Base-by-base conservation (phyloP, 1,140 invertebrate genomes). In the Scaptomyza hsui region DNA sequence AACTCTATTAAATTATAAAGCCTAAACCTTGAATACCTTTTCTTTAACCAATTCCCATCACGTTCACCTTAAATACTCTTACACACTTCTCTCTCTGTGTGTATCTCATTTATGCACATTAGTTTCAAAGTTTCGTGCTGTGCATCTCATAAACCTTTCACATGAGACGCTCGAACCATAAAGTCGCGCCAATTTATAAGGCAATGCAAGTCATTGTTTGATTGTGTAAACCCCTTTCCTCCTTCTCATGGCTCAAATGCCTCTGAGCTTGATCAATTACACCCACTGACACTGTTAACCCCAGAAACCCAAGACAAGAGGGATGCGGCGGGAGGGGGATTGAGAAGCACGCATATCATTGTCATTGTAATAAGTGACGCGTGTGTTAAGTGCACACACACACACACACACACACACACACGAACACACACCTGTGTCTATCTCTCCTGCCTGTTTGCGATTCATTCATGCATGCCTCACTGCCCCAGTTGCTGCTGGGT, bases 331-430 rank as follows among this genome's bases (percentile, higher is more conserved):
- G n/a, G 5, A n/a, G 0, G 32, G 16, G 49, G 35, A 13, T 47
- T n/a, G 4, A 29, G 26, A 1, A 29, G 26, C 7, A 29, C 48
- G 49, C 81, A 88, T 81, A 86, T 88, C 82, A 88, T 85, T 86
- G 81, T 85, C 81, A 78, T 65, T 81, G 78, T 86, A 86, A 88
- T 88, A 86, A 86, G 81, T 86, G 82, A 86, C 77, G 80, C 81
- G 77, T 85, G 69, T 68, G 45, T 65, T 86, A 62, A 78, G 83
- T 70, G 52, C 65, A 78, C 55, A 72, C 70, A 75, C 62, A 60
- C 45, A 49, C 15, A 56, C 18, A 10, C 45, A 56, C 32, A 26
- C 29, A 19, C 72, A 42, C 52, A 64, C 69, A 9, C 39, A 39
- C 15, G 12, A 13, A 9, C 26, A 35, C 12, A 6, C 32, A 35